Evolutionary conservation across 2,113 vertebrate species (phyloP).

Genomic region (Nanger granti): DNA sequence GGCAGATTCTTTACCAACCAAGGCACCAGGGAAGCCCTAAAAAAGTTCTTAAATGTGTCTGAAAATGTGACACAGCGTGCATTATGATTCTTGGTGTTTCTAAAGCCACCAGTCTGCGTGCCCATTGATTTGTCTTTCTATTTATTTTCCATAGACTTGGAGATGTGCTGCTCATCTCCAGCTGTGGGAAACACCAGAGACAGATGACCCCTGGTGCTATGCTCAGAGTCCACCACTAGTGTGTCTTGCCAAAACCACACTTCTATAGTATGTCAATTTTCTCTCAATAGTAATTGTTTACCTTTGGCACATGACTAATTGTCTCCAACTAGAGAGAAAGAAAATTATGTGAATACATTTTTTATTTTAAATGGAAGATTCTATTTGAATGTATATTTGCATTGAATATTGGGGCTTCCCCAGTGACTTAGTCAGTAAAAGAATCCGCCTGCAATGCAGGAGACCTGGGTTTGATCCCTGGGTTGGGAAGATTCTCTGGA

Average conservation of each 20-base stretch:
- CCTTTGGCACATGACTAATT: neutral
- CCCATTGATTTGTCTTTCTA: neutral
- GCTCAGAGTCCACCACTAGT: too few species aligned
- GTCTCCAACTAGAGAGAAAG: neutral
- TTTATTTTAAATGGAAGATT: neutral
- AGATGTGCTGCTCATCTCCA: neutral
- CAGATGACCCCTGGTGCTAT: too few species aligned
- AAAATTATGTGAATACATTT: neutral
- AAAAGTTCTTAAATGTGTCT: neutral
- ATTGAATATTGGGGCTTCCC: neutral
- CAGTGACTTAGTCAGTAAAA: neutral
- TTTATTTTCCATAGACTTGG: neutral
- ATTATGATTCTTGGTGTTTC: neutral
- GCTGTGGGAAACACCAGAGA: neutral
- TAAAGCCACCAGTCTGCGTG: neutral
- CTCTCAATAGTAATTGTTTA: neutral
- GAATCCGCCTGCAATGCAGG: neutral
- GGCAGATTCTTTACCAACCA: fast-evolving
- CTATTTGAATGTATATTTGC: neutral
- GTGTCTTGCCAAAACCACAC: neutral
- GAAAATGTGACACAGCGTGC: neutral
- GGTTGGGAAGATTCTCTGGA: neutral
- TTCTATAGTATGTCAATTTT: neutral
- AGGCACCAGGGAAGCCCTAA: neutral
- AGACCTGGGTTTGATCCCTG: neutral